These are phyloP conservation scores for Melinaea menophilus DNA, from an alignment of 2,888 invertebrate species.

Conservation along the genomic window DNA sequence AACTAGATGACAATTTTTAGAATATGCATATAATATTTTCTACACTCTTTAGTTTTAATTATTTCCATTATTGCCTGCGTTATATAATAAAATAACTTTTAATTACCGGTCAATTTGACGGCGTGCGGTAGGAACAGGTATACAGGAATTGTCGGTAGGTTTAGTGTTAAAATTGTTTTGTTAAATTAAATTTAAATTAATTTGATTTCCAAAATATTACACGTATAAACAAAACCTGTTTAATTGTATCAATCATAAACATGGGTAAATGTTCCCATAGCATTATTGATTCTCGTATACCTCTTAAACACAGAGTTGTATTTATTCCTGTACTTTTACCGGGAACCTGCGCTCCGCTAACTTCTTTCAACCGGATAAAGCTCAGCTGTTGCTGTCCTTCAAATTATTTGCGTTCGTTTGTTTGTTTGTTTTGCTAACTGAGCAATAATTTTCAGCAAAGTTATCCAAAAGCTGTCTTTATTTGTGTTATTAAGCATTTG, in stretches of 20 bases:
- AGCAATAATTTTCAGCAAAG: neutral
- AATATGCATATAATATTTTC: too few species aligned
- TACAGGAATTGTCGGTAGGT: too few species aligned
- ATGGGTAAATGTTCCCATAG: neutral
- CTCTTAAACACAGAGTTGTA: constrained; percentile 54
- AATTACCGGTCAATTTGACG: too few species aligned
- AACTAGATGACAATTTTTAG: too few species aligned
- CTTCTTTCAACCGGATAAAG: constrained; percentile 40
- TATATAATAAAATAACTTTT: too few species aligned
- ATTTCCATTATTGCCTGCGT: too few species aligned
- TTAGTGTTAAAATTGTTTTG: too few species aligned
- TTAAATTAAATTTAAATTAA: too few species aligned
- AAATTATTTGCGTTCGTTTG: constrained; percentile 5
- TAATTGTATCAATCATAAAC: neutral
- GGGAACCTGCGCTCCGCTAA: constrained; percentile 48
- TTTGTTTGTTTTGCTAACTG: neutral
- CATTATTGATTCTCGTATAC: constrained; percentile 39
- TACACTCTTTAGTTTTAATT: too few species aligned
- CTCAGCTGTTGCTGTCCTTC: constrained; percentile 13
- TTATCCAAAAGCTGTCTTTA: neutral
- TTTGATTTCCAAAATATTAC: too few species aligned
- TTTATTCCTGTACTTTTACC: constrained; percentile 70
- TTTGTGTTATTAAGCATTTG: neutral
- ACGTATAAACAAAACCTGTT: too few species aligned
- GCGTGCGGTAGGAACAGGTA: too few species aligned